Conservation (phyloP, 2,888 invertebrate species). For the Gibbula magus region DNA sequence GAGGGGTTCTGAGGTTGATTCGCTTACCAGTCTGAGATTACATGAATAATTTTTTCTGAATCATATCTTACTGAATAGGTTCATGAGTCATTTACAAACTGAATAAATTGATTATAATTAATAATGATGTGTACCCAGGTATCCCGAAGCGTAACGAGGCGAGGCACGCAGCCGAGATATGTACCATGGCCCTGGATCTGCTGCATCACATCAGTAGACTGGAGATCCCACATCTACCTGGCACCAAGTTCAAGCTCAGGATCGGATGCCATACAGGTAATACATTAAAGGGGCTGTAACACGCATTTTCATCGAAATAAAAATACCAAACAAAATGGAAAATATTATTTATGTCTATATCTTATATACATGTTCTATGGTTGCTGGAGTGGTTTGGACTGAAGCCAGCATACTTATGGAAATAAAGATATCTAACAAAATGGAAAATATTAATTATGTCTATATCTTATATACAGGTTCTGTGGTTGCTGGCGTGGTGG, state of each 20-base stretch:
- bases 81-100: no score
- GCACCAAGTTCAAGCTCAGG: conserved; percentile 55
- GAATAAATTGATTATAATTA: no score
- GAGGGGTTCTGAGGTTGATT: no score
- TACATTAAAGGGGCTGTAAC: not conserved
- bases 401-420: not conserved
- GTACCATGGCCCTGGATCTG: conserved; percentile 57
- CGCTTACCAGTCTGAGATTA: no score
- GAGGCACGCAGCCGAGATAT: conserved; percentile 58
- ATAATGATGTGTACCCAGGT: conserved; percentile 40
- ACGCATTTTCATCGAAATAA: no score
- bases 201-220: conserved; percentile 52
- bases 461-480: not conserved
- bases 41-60: no score
- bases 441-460: no score
- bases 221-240: conserved; percentile 50
- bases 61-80: no score
- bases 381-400: not conserved
- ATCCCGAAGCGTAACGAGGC: conserved; percentile 57
- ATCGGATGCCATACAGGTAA: conserved; percentile 43
- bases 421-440: no score
- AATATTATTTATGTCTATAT: no score
- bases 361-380: not conserved
- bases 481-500: conserved; percentile 33
- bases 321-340: no score